phyloP scores from a whole-genome alignment of 2,888 invertebrate species.

The Dione juno region DNA sequence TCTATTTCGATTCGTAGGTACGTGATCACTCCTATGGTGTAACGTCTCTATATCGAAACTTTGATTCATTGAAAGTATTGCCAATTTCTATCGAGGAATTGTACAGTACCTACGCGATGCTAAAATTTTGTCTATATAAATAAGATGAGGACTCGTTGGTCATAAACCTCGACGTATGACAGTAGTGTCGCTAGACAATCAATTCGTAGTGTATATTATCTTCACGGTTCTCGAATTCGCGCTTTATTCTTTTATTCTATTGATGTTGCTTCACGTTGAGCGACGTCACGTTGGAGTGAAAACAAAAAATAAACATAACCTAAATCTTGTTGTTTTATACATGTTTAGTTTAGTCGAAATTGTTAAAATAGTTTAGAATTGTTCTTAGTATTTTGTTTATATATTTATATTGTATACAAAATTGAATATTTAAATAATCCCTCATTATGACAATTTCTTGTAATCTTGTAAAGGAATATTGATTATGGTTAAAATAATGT shows the following conservation, averaged over 20 bases:
- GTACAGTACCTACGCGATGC: conserved; percentile 27
- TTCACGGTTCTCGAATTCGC: conserved; percentile 64
- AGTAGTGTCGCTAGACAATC: conserved; percentile 81
- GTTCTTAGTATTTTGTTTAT: conserved; percentile 69
- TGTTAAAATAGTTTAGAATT: conserved; percentile 78
- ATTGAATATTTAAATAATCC: conserved; percentile 72
- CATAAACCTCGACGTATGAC: conserved; percentile 56
- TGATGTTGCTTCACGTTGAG: conserved; percentile 80
- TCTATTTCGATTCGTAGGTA: conserved; percentile 29
- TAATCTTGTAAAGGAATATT: conserved; percentile 76
- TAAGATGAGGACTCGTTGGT: conserved; percentile 37
- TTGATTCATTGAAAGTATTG: conserved; percentile 14
- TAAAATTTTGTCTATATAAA: conserved; percentile 29
- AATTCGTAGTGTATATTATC: conserved; percentile 72
- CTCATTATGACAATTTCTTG: conserved; percentile 68
- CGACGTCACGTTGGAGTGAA: conserved; percentile 73
- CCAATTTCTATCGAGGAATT: conserved; percentile 32
- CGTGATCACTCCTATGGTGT: conserved; percentile 20
- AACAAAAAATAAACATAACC: conserved; percentile 58
- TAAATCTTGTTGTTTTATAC: conserved; percentile 66
- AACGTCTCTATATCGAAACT: conserved; percentile 13
- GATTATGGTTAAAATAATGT: conserved; percentile 51
- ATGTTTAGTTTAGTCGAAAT: conserved; percentile 76
- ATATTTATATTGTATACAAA: conserved; percentile 48
- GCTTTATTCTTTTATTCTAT: conserved; percentile 75